Base-by-base conservation (phyloP, 2,113 vertebrate species). In the Sylvilagus bachmani region DNA sequence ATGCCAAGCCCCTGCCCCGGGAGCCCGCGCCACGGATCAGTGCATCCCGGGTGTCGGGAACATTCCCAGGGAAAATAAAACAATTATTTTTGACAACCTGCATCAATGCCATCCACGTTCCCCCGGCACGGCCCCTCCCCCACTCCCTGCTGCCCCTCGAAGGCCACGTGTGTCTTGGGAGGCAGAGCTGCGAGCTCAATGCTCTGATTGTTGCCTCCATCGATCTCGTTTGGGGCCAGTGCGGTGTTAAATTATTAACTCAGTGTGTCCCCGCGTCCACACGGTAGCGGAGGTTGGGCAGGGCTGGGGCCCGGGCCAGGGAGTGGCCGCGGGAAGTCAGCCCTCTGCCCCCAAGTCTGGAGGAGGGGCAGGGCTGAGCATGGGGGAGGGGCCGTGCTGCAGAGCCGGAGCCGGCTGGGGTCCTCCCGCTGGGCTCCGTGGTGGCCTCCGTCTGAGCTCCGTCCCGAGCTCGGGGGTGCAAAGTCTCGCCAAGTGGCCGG, bases 61-160 rank as follows among this genome's bases (percentile, higher is more conserved):
- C 97, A 95, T 98, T 98, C 98, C 98, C 96, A 96, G 97, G 97
- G 98, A 98, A 98, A 98, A 98, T 97, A 98, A 99, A 99, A 98
- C 99, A 99, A 99, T 99, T 99, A 99, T 98, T 99, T 99, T 98
- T 98, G 99, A 99, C 99, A 98, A 98, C 98, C 97, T 93, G 98
- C 99, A 98, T 99, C 97, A 98, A 99, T 99, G 94, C 82, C 98
- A 98, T 97, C 98, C 98, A 98, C 58, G 97, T 98, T 98, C 94
- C 94, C 73, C 93, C 62, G 8, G 4, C 80, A 88, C 92, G 87
- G 1, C 24, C 74, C 92, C 78, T 6, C 69, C 87, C 71, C 53
- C 44, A 19, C 86, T 10, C 66, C 17, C 7, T n/a, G 90, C 84
- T 66, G 55, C 94, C 89, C 81, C 69, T 80, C 98, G 95, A 97